These are phyloP conservation scores for Zaprionus obscuricornis DNA, from an alignment of 2,888 invertebrate species.

Conservation along the genomic window DNA sequence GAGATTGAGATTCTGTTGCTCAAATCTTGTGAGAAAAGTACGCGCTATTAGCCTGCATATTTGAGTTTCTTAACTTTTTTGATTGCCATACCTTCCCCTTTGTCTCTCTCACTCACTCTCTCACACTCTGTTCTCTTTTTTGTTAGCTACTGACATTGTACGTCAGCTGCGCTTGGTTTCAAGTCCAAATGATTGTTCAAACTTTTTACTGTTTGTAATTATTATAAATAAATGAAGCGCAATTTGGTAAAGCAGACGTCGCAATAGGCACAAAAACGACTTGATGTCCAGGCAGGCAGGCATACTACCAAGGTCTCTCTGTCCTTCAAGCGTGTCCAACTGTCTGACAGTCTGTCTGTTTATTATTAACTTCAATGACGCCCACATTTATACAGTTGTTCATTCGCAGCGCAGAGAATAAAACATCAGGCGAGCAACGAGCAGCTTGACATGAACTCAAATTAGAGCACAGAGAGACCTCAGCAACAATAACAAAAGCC, in stretches of 20 bases:
- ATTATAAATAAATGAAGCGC: constrained; percentile 78
- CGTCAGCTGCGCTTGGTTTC: constrained; percentile 43
- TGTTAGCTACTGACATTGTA: not conserved
- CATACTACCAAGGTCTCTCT: no score
- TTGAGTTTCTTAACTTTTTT: constrained; percentile 50
- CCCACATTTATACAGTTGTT: constrained; percentile 56
- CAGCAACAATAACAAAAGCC: not conserved
- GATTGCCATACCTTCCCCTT: constrained; percentile 21
- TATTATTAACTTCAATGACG: constrained; percentile 65
- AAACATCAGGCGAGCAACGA: constrained; percentile 15
- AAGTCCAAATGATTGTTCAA: constrained; percentile 68
- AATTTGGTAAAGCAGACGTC: constrained; percentile 57
- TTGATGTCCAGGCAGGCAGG: no score
- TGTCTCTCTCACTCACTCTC: not conserved
- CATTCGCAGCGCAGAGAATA: constrained; percentile 37
- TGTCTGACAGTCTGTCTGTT: constrained; percentile 28
- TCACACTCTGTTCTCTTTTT: not conserved
- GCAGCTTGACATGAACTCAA: constrained; percentile 44
- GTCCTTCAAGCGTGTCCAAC: constrained; percentile 22
- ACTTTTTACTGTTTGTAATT: constrained; percentile 74
- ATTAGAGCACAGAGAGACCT: constrained; percentile 36
- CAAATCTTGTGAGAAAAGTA: no score
- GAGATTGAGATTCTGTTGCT: no score
- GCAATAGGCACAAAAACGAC: constrained; percentile 6
- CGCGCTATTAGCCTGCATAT: constrained; percentile 72